Evolutionary conservation across 2,113 vertebrate genomes (phyloP).

Genomic region (Chaetura pelagica): DNA sequence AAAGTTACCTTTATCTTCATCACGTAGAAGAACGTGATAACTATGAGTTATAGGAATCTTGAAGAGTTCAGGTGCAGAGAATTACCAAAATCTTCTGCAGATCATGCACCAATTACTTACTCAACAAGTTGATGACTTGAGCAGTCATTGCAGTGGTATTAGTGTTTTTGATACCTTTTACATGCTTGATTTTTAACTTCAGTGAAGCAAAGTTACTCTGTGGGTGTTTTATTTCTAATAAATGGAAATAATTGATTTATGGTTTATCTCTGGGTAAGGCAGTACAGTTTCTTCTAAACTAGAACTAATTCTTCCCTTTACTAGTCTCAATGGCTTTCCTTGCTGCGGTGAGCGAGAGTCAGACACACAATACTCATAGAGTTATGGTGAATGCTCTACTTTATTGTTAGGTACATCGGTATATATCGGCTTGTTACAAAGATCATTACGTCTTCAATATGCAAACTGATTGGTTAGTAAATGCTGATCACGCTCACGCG

Average conservation of each 20-base stretch:
- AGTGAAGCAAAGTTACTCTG: not conserved
- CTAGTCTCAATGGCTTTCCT: not conserved
- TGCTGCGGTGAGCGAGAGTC: too few species aligned
- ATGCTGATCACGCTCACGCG: too few species aligned
- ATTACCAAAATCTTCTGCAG: not conserved
- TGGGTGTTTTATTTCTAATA: not conserved
- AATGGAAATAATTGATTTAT: not conserved
- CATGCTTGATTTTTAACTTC: not conserved
- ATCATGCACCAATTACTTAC: accelerated
- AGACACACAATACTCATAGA: too few species aligned
- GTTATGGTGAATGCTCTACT: too few species aligned
- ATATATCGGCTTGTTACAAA: too few species aligned
- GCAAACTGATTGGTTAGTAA: too few species aligned
- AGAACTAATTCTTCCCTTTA: not conserved
- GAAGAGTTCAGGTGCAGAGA: not conserved
- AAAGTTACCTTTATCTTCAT: not conserved
- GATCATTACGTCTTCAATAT: too few species aligned
- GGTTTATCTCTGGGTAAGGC: not conserved
- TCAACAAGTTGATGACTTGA: not conserved
- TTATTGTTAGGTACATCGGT: too few species aligned
- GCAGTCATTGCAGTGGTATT: not conserved
- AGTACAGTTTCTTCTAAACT: not conserved
- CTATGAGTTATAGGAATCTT: not conserved
- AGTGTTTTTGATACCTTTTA: not conserved
- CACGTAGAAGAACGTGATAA: not conserved